These are phyloP conservation scores for Artibeus lituratus DNA, from an alignment of 2,797 vertebrate genomes.

Conservation along the genomic window DNA sequence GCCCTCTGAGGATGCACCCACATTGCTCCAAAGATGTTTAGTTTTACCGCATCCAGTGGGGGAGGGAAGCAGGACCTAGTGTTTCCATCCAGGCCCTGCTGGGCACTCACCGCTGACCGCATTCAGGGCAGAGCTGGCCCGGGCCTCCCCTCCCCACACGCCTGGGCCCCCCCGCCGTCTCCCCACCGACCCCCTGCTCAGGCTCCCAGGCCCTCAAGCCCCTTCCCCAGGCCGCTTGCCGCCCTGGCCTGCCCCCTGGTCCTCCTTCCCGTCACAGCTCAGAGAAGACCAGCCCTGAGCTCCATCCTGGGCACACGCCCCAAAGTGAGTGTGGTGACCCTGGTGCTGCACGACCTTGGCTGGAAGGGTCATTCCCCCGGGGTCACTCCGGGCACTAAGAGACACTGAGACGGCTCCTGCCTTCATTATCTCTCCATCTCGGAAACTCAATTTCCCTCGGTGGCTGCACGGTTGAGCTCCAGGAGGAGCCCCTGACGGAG, in stretches of 20 bases:
- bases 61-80: not conserved
- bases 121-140: not conserved
- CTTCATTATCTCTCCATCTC: constrained; percentile 48
- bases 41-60: not conserved
- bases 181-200: not conserved
- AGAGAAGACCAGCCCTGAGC: not conserved
- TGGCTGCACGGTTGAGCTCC: not conserved
- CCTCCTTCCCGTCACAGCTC: fast-evolving
- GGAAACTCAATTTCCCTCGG: constrained; percentile 50
- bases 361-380: not conserved
- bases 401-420: not conserved
- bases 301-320: fast-evolving
- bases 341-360: fast-evolving
- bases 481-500: not conserved
- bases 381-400: not conserved
- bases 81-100: fast-evolving
- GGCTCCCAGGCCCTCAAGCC: fast-evolving
- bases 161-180: too few relatives aligned
- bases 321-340: fast-evolving
- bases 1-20: fast-evolving
- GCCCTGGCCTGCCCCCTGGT: fast-evolving
- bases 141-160: fast-evolving
- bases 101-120: fast-evolving
- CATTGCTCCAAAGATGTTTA: fast-evolving
- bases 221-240: too few relatives aligned